Conservation (phyloP, 2,888 invertebrate genomes). For the Agrilus cyanescens region DNA sequence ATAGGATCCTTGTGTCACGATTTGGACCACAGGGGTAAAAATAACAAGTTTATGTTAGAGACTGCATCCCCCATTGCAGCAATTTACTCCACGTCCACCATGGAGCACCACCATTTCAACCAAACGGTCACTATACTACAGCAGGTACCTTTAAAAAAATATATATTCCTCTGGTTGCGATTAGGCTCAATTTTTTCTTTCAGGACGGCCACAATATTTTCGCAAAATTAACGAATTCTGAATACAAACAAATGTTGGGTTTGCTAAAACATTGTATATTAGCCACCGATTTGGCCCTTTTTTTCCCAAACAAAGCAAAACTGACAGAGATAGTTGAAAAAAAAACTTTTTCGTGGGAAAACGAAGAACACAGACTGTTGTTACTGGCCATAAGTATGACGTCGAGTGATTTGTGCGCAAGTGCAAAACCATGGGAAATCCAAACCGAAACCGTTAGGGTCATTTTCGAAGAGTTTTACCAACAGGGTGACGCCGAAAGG, state of each 20-base stretch:
- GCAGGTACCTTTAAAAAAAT: slow-evolving; percentile 51
- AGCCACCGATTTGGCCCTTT: slow-evolving; percentile 72
- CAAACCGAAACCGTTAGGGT: slow-evolving; percentile 69
- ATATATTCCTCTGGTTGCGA: too few species aligned
- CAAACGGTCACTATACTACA: slow-evolving; percentile 78
- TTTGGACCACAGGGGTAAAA: slow-evolving; percentile 75
- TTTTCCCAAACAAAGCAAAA: slow-evolving; percentile 63
- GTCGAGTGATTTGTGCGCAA: slow-evolving; percentile 70
- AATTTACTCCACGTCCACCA: slow-evolving; percentile 74
- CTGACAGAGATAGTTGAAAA: slow-evolving; percentile 42
- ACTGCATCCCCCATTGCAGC: slow-evolving; percentile 71
- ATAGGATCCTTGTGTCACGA: slow-evolving; percentile 78
- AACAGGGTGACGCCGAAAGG: slow-evolving; percentile 45
- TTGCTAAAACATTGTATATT: slow-evolving; percentile 71
- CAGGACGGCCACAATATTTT: slow-evolving; percentile 83
- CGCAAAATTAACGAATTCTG: slow-evolving; percentile 53
- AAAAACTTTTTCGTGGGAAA: slow-evolving; percentile 51
- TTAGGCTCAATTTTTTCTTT: slow-evolving; percentile 20
- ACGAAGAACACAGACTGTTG: slow-evolving; percentile 53
- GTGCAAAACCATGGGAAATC: slow-evolving; percentile 73
- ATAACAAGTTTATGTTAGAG: slow-evolving; percentile 76
- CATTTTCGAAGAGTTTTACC: slow-evolving; percentile 73
- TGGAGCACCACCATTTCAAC: slow-evolving; percentile 84
- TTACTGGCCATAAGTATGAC: slow-evolving; percentile 74
- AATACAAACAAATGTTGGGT: slow-evolving; percentile 66